A percentile compares a stretch with the other conserved stretches of the same genome.
These are phyloP conservation scores for Felis catus DNA, from an alignment of 2,113 vertebrate species.

Conservation along the genomic window F.catus_Fca126_mat1.0 CM031419.1:53516001-53516500, in stretches of 20 bases:
- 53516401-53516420: background rate
- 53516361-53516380: slow-evolving; percentile 4
- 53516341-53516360: background rate
- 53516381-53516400: background rate
- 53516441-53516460: background rate
- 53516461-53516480: background rate
- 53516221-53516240: background rate
- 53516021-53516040: background rate
- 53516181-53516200: background rate
- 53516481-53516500: background rate
- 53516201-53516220: background rate
- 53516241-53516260: background rate
- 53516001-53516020: background rate
- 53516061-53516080: background rate
- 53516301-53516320: background rate
- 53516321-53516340: background rate
- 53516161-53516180: background rate
- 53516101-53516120: background rate
- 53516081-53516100: background rate
- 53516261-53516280: background rate
- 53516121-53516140: background rate
- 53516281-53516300: background rate
- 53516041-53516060: background rate
- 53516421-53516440: background rate
- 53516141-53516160: background rate